Percentiles rank a stretch among this genome's conserved stretches.
Evolutionary conservation across 2,797 vertebrate species (phyloP).

Genomic region (Australoheros facetus): DNA sequence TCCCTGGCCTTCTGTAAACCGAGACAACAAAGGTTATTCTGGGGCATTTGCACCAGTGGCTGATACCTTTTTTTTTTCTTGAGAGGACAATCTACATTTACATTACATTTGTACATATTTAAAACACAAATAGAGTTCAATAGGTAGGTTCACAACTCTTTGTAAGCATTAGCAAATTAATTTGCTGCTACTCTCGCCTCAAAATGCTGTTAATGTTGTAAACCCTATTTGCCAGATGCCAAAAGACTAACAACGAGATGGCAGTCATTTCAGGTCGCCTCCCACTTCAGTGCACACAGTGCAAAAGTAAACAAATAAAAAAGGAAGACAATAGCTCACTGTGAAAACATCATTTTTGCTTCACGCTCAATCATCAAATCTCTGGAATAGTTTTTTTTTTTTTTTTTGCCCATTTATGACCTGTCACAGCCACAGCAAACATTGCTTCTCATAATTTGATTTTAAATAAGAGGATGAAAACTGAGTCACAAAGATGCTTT

Average conservation of each 20-base stretch:
- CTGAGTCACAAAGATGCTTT: background rate
- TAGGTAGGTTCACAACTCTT: background rate
- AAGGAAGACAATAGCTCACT: background rate
- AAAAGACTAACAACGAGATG: background rate
- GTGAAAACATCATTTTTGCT: background rate
- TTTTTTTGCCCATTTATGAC: background rate
- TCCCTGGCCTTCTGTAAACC: background rate
- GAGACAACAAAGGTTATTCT: background rate
- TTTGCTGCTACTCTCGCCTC: background rate
- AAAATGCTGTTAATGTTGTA: background rate
- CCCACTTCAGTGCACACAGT: background rate
- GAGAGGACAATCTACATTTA: too few relatives aligned
- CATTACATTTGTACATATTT: background rate
- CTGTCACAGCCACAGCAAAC: background rate
- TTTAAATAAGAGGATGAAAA: background rate
- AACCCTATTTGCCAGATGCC: background rate
- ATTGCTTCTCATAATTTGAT: conserved; percentile 1
- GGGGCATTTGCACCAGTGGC: background rate
- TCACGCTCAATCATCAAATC: background rate
- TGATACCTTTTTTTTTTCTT: too few relatives aligned
- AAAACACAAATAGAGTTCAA: background rate
- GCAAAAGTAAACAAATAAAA: too few relatives aligned
- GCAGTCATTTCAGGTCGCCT: background rate
- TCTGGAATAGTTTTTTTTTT: background rate
- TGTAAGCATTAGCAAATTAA: background rate